These are phyloP conservation scores for Holocentrus rufus DNA, from an alignment of 2,797 vertebrate species.

Conservation along the genomic window DNA sequence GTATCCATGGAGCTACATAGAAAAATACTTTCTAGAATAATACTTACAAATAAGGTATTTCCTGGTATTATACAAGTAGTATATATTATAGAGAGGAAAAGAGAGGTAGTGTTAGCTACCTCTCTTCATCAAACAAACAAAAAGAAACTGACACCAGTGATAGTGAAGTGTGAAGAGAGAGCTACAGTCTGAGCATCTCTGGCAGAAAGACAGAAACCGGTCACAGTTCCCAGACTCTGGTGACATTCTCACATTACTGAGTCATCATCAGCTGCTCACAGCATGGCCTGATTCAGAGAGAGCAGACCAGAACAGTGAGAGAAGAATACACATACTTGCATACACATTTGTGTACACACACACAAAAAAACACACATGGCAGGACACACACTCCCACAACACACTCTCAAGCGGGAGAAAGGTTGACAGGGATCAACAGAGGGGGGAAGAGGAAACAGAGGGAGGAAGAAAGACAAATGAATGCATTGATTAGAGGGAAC, in stretches of 20 bases:
- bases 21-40: conserved; percentile 40
- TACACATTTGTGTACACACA: conserved; percentile 30
- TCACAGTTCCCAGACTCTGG: conserved; percentile 74
- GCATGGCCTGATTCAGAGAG: conserved; percentile 69
- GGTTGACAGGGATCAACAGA: conserved; percentile 29
- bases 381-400: neutral
- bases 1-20: conserved; percentile 32
- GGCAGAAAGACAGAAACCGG: conserved; percentile 65
- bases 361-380: conserved; percentile 5
- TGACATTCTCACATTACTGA: conserved; percentile 82
- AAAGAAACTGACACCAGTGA: conserved; percentile 31
- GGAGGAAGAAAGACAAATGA: conserved; percentile 55
- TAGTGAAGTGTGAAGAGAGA: conserved; percentile 42
- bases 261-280: conserved; percentile 74
- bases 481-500: conserved; percentile 64
- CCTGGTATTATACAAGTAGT: neutral
- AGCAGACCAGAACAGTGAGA: conserved; percentile 48
- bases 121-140: neutral
- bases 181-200: conserved; percentile 54
- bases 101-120: neutral
- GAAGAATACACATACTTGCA: conserved; percentile 30
- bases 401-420: conserved; percentile 20
- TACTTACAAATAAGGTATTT: neutral
- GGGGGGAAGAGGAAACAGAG: neutral
- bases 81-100: neutral